These are phyloP conservation scores for Cisticola juncidis DNA, from an alignment of 2,113 vertebrate species.

Conservation along the genomic window DNA sequence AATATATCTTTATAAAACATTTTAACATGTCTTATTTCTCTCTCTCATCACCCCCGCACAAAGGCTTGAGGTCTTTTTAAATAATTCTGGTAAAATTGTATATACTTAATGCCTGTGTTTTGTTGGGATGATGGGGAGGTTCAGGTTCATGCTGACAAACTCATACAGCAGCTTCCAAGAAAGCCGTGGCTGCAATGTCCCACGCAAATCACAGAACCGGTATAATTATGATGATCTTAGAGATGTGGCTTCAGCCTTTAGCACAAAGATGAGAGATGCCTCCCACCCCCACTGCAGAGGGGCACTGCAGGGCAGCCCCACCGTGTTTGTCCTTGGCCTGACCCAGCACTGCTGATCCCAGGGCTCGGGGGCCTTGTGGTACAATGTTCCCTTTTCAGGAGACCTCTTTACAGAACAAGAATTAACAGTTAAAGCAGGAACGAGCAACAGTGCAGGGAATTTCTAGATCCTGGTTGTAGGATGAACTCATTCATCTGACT, in stretches of 20 bases:
- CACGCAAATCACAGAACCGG: background rate
- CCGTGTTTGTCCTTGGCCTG: background rate
- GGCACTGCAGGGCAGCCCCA: background rate
- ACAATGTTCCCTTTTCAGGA: background rate
- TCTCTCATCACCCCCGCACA: background rate
- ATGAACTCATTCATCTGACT: background rate
- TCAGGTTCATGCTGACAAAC: background rate
- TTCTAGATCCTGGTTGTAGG: background rate
- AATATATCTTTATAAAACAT: constrained; percentile 36
- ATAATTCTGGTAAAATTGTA: background rate
- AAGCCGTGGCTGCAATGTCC: background rate
- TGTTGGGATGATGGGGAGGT: background rate
- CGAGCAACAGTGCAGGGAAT: background rate
- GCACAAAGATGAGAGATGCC: background rate
- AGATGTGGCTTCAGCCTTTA: background rate
- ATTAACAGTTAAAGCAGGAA: background rate
- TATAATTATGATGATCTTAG: background rate
- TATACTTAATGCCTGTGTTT: background rate
- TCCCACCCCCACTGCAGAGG: background rate
- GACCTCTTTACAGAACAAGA: background rate
- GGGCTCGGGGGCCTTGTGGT: background rate
- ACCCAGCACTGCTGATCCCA: background rate
- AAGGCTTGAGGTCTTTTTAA: constrained; percentile 7
- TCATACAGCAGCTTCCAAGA: background rate
- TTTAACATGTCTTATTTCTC: constrained; percentile 1